Evolutionary conservation across 2,888 invertebrate genomes (phyloP).

Genomic region (Eupithecia tripunctaria): DNA sequence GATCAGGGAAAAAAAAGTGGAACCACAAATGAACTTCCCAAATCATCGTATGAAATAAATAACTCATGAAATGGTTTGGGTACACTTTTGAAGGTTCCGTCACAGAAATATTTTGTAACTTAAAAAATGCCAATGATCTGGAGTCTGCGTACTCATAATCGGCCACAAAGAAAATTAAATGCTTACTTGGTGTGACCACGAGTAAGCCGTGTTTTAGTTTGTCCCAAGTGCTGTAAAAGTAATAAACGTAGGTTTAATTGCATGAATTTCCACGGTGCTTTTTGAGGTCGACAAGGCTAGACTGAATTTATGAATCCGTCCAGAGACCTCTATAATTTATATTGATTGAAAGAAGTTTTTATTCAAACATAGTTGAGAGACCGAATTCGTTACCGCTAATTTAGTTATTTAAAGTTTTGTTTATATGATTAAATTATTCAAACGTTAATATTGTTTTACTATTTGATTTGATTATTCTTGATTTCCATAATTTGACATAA

Average conservation of each 20-base stretch:
- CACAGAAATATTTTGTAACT: too few species aligned
- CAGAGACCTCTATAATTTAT: conserved; percentile 41
- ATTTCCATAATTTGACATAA: not conserved
- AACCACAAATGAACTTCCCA: too few species aligned
- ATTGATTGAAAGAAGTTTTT: conserved; percentile 29
- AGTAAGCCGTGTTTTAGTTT: not conserved
- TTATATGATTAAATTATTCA: conserved; percentile 25
- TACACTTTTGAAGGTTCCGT: too few species aligned
- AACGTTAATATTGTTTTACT: conserved; percentile 16
- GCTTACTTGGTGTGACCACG: too few species aligned
- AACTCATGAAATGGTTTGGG: too few species aligned
- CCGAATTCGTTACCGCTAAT: conserved; percentile 14
- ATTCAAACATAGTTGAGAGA: not conserved
- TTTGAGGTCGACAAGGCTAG: conserved; percentile 9
- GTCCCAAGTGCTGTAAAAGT: not conserved
- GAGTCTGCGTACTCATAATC: too few species aligned
- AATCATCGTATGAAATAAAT: too few species aligned
- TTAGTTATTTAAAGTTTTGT: conserved; percentile 21
- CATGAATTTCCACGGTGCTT: not conserved
- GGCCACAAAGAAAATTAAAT: too few species aligned
- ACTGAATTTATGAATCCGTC: conserved; percentile 46
- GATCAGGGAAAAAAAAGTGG: too few species aligned
- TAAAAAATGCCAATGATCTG: too few species aligned
- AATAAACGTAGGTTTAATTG: not conserved
- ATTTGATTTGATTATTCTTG: conserved; percentile 14